phyloP scores from a whole-genome alignment of 1,140 invertebrate genomes.

The Cotesia chilonis region DNA sequence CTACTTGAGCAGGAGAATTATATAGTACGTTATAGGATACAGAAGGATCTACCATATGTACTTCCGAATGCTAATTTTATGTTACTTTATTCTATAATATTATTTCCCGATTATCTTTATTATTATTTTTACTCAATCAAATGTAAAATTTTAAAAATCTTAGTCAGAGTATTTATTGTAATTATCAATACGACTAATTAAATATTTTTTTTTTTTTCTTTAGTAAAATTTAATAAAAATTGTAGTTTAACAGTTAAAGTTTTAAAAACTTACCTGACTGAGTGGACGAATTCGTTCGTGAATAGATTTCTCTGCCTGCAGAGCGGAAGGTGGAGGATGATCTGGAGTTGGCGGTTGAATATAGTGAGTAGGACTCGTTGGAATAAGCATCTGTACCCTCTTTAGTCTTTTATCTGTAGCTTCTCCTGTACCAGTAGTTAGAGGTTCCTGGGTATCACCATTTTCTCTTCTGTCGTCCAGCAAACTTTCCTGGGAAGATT shows the following conservation, averaged over 20 bases:
- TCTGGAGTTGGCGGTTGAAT: constrained; percentile 92
- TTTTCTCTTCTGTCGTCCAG: constrained; percentile 66
- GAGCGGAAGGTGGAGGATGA: constrained; percentile 91
- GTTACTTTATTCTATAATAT: background rate
- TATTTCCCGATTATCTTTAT: too few relatives aligned
- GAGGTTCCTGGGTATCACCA: constrained; percentile 48
- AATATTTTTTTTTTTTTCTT: background rate
- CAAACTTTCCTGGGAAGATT: constrained; percentile 73
- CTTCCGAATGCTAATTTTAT: constrained; percentile 9
- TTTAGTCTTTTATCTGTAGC: constrained; percentile 58
- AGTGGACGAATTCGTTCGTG: constrained; percentile 88
- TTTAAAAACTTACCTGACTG: constrained; percentile 77
- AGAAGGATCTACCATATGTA: background rate
- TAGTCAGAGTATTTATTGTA: too few relatives aligned
- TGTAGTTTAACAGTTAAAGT: background rate
- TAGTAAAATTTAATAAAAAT: background rate
- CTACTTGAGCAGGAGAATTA: too few relatives aligned
- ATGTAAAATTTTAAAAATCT: too few relatives aligned
- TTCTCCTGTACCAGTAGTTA: constrained; percentile 43
- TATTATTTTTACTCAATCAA: too few relatives aligned
- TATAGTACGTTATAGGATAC: too few relatives aligned
- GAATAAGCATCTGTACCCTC: constrained; percentile 68
- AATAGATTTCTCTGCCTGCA: constrained; percentile 88
- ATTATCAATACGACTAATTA: too few relatives aligned
- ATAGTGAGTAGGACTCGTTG: constrained; percentile 86